A percentile compares a stretch with the other conserved stretches of the same genome.
Evolutionary conservation across 2,888 invertebrate species (phyloP).

Genomic region (Tetragonisca angustula): DNA sequence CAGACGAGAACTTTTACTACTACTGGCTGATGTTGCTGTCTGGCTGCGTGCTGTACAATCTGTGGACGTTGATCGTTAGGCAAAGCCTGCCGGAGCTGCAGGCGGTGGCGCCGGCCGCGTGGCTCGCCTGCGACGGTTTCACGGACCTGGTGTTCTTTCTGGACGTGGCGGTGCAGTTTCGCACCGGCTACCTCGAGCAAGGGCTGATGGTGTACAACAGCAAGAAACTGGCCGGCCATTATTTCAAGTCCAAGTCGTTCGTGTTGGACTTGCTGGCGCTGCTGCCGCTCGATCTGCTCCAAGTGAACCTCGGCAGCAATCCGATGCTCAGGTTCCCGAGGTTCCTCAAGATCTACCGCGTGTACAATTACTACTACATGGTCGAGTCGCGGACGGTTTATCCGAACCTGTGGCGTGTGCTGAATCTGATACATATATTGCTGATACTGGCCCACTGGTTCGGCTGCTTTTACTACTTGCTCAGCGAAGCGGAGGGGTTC

Average conservation of each 20-base stretch:
- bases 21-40: conserved; percentile 97
- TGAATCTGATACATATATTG: conserved; percentile 97
- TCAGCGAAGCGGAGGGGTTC: conserved; percentile 96
- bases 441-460: conserved; percentile 98
- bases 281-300: conserved; percentile 94
- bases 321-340: conserved; percentile 95
- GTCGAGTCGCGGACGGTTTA: conserved; percentile 98
- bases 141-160: conserved; percentile 94
- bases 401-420: conserved; percentile 97
- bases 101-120: conserved; percentile 89
- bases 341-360: conserved; percentile 95
- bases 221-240: conserved; percentile 95
- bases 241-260: conserved; percentile 93
- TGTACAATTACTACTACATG: conserved; percentile 97
- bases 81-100: conserved; percentile 97
- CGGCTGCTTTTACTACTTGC: conserved; percentile 97
- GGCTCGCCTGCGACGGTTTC: conserved; percentile 93
- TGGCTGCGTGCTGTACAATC: conserved; percentile 95
- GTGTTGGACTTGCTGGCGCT: conserved; percentile 93
- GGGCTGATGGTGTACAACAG: conserved; percentile 97
- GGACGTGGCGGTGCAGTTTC: conserved; percentile 95
- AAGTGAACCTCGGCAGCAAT: conserved; percentile 92
- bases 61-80: conserved; percentile 97
- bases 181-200: conserved; percentile 97
- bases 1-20: conserved; percentile 98